phyloP scores from a whole-genome alignment of 2,797 vertebrate species.

The Ceyx erithaca region DNA sequence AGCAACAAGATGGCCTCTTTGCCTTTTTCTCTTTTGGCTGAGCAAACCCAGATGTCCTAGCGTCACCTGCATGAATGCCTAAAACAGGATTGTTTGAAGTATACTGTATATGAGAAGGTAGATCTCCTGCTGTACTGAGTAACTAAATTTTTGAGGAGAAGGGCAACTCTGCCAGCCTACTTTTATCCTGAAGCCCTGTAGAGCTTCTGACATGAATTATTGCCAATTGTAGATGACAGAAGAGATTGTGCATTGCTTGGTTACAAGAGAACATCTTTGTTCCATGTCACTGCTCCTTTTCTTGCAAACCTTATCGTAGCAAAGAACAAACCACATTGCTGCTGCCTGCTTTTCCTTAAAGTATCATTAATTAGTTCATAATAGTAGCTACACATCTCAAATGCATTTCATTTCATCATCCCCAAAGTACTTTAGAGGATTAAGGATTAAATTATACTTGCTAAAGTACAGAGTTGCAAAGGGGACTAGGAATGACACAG shows the following conservation, averaged over 20 bases:
- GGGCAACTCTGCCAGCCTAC: neutral
- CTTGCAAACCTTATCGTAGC: neutral
- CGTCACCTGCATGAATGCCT: neutral
- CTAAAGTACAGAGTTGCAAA: neutral
- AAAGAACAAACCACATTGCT: neutral
- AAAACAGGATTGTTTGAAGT: fast-evolving
- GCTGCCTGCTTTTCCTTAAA: neutral
- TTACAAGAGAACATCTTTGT: constrained; percentile 40
- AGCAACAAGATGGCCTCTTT: neutral
- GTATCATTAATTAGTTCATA: neutral
- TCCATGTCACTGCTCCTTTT: constrained; percentile 27
- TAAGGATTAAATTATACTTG: neutral
- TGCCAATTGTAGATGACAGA: neutral
- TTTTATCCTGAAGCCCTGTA: neutral
- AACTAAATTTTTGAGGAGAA: neutral
- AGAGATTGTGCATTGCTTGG: constrained; percentile 30
- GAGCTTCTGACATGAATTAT: constrained; percentile 47
- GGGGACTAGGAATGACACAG: neutral
- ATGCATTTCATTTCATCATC: neutral
- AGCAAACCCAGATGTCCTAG: neutral
- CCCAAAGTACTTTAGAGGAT: neutral
- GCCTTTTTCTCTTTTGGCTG: neutral
- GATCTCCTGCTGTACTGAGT: neutral
- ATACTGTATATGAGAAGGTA: neutral
- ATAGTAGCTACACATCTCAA: neutral